Conservation (phyloP, 2,888 invertebrate genomes). For the Tetrapedia diversipes region DNA sequence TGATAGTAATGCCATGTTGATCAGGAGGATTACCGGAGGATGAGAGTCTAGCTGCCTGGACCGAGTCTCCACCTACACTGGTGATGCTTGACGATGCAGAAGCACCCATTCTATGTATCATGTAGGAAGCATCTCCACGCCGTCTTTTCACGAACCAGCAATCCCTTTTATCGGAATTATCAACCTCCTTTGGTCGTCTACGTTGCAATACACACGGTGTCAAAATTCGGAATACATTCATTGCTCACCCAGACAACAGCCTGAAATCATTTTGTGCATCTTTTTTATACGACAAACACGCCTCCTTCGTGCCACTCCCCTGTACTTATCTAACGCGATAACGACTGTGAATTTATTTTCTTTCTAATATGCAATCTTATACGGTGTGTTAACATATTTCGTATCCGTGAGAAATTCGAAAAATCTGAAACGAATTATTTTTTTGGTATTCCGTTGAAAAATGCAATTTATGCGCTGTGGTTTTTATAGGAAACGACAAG, state of each 20-base stretch:
- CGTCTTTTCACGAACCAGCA: slow-evolving; percentile 80
- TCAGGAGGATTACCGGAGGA: slow-evolving; percentile 80
- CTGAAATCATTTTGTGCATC: slow-evolving; percentile 75
- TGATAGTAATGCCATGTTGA: slow-evolving; percentile 80
- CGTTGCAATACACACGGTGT: slow-evolving; percentile 86
- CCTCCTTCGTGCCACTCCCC: not conserved
- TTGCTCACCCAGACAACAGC: slow-evolving; percentile 85
- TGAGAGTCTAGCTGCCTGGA: slow-evolving; percentile 82
- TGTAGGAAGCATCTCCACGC: slow-evolving; percentile 79
- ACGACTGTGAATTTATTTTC: not conserved
- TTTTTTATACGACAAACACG: slow-evolving; percentile 15
- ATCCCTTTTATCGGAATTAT: slow-evolving; percentile 71
- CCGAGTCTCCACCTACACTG: slow-evolving; percentile 81
- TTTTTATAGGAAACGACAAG: too few relatives aligned
- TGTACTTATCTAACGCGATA: not conserved
- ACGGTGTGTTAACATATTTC: too few relatives aligned
- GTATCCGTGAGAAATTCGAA: too few relatives aligned
- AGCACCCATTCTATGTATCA: slow-evolving; percentile 83
- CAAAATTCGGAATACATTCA: slow-evolving; percentile 85
- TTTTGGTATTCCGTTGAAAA: too few relatives aligned
- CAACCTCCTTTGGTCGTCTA: slow-evolving; percentile 80
- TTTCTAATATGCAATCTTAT: too few relatives aligned
- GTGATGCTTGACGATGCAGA: slow-evolving; percentile 82
- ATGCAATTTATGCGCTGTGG: too few relatives aligned
- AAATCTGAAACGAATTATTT: too few relatives aligned